Base-by-base conservation (phyloP, 35 echinoderm and acorn worm genomes). In the Diadema setosum region DNA sequence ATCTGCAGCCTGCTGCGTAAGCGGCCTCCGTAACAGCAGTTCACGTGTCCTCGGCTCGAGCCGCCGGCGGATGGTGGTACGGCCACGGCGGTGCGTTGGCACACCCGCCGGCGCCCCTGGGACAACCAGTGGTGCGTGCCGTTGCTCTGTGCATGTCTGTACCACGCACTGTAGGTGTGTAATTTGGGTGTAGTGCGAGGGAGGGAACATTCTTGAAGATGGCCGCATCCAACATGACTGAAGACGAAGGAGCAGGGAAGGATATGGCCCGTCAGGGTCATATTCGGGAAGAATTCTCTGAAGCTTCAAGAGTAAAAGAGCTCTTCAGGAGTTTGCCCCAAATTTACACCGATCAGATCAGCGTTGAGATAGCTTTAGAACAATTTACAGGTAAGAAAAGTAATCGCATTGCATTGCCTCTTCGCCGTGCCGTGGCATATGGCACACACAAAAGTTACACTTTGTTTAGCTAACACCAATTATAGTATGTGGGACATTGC, bases 281-380 rank as follows among this genome's bases (percentile, higher is more conserved):
- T 26, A 65, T 87, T 52, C 56, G 45, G 20, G 94, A 96, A 25
- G 86, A 91, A 42, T 96, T 96, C 35, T 23, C 81, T 30, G 94
- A 96, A 75, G 46, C 52, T 18, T 26, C 73, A 81, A 90, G 88
- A 81, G 90, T 92, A 1, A 88, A 88, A 57, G 29, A 59, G 5
- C 39, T 96, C 2, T 88, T 78, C 6, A 35, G 50, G 23, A 96
- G 90, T 42, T 64, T 96, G 16, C 39, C 75, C 12, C 69, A 75
- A n/a, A 85, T 96, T 65, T 96, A 96, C 57, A 92, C 58, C 29
- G 94, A 96, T 46, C 94, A 96, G 56, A 96, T 96, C 40, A 5
- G 84, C 4, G 82, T 96, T 17, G 94, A 96, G 73, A 23, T 96
- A 57, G 94, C 94, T 24, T 52, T 96, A 4, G 89, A 96, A 69